phyloP scores from a whole-genome alignment of 2,888 invertebrate species.

The Netelia melanura region DNA sequence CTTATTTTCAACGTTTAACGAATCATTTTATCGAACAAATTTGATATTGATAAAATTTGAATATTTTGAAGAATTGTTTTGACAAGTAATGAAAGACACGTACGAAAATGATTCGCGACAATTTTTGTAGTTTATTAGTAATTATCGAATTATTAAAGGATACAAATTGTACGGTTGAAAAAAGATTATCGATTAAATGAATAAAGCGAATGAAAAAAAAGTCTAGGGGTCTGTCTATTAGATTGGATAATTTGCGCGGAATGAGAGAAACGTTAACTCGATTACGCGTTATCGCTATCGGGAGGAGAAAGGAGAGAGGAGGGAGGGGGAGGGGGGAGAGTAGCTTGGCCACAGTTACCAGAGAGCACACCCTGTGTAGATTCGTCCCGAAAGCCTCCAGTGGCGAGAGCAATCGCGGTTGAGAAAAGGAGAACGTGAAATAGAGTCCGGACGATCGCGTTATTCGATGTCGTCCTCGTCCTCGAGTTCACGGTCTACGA shows the following conservation, averaged over 20 bases:
- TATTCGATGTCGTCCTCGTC: constrained; percentile 51
- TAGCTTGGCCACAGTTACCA: background rate
- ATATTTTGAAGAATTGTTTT: background rate
- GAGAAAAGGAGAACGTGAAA: constrained; percentile 18
- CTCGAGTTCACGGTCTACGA: constrained; percentile 50
- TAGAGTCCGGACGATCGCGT: constrained; percentile 34
- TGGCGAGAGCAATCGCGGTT: constrained; percentile 38
- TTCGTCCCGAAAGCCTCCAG: background rate
- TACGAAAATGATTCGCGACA: background rate
- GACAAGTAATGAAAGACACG: too few relatives aligned
- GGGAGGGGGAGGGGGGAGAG: background rate
- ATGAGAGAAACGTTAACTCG: constrained; percentile 59
- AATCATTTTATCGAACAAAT: background rate
- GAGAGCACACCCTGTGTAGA: constrained; percentile 1
- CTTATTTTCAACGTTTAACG: background rate
- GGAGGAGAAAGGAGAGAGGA: background rate
- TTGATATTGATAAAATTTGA: background rate
- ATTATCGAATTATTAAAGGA: background rate
- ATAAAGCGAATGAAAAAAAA: background rate
- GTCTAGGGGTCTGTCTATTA: constrained; percentile 31
- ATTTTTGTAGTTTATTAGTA: background rate
- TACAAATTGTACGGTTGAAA: background rate
- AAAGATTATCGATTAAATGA: background rate
- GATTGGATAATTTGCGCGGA: constrained; percentile 60
- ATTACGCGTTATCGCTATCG: constrained; percentile 57